phyloP scores from a whole-genome alignment of 2,113 vertebrate genomes.

The Micronisus gabar region DNA sequence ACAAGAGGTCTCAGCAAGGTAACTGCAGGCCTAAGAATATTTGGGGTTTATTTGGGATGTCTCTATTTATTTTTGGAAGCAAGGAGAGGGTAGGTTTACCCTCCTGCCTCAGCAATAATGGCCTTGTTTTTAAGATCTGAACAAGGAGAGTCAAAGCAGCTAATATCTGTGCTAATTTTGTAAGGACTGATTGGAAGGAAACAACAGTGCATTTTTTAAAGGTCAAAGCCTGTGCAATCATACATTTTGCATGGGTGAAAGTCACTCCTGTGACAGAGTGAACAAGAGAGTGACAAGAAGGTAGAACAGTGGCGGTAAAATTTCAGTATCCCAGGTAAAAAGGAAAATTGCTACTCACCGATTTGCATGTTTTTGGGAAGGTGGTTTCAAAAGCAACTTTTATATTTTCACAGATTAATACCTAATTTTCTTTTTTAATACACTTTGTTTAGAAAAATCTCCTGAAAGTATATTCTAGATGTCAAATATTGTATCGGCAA shows the following conservation, averaged over 20 bases:
- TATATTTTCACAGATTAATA: not conserved
- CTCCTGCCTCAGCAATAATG: not conserved
- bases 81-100: not conserved
- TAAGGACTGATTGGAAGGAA: not conserved
- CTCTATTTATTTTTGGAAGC: not conserved
- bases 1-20: not conserved
- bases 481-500: conserved; percentile 24
- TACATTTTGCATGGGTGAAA: conserved; percentile 37
- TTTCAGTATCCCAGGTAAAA: not conserved
- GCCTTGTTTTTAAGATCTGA: not conserved
- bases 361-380: not conserved
- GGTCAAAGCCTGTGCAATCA: conserved; percentile 58
- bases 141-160: not conserved
- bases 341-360: not conserved
- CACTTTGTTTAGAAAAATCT: conserved; percentile 18
- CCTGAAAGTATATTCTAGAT: not conserved
- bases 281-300: conserved; percentile 31
- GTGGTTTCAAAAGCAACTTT: not conserved
- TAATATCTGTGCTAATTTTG: not conserved
- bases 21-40: not conserved
- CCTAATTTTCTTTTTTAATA: not conserved
- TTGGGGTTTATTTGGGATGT: not conserved
- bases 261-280: conserved; percentile 3
- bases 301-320: not conserved
- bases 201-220: not conserved